Evolutionary conservation across 1,140 invertebrate species (phyloP), one percentile per base, ranked within the genome.

Genomic region (Macrocentrus cingulum): DNA sequence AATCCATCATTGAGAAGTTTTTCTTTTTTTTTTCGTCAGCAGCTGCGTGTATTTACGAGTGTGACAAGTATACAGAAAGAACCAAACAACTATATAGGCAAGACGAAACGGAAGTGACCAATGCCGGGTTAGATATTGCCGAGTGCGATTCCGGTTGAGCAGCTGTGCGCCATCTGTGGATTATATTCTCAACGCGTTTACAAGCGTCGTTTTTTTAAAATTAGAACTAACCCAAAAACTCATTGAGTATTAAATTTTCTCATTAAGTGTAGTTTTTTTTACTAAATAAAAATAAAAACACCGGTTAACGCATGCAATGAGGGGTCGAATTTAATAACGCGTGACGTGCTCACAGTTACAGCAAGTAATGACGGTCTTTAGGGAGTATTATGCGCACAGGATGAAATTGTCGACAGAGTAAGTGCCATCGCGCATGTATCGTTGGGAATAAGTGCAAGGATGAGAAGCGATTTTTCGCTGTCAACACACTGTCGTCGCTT

Each of bases 101-200:
- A 45, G 34, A 34, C 32, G 20, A 29, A 55, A 34, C 56, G 60
- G 60, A 62, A 62, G 45, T 62, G 60, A 49, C 55, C 60, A 57
- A 61, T 53, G 53, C 29, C 15, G 29, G 15, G 23, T 32, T 55
- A 58, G 51, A 58, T 59, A 62, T 59, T 15, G 32, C 20, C 34
- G 48, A 34, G 37, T 18, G 51, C 58, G 32, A 49, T 48, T 54
- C 9, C 22, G 18, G 46, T 16, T 39, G 11, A 57, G 64, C 72
- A 75, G 72, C 71, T 73, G 72, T 55, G 55, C 64, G 61, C 67
- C 72, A 75, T 75, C 70, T 75, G 72, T 61, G 62, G 63, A 66
- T 64, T 68, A 64, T 64, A 60, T 71, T 65, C 59, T 60, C 22
- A n/a, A 19, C 58, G 50, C 49, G 61, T 56, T 60, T 52, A 52